A percentile compares a stretch with the other conserved stretches of the same genome.
phyloP scores from a whole-genome alignment of 2,113 vertebrate genomes.

The Guaruba guarouba region DNA sequence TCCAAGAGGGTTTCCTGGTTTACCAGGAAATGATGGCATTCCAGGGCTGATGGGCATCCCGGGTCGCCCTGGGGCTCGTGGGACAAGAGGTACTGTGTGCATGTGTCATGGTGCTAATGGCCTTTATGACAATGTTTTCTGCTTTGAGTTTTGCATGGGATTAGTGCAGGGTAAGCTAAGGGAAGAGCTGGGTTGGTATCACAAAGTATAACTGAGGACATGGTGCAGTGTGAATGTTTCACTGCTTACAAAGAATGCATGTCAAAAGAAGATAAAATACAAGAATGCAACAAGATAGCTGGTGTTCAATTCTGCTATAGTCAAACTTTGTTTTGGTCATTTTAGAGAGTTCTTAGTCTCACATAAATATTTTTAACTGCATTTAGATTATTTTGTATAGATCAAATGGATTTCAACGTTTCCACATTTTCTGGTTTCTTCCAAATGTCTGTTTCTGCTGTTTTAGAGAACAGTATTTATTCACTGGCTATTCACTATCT shows the following conservation, averaged over 20 bases:
- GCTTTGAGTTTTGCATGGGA: background rate
- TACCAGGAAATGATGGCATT: conserved; percentile 83
- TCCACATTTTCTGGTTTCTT: background rate
- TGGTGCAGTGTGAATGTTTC: background rate
- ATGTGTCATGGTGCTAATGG: background rate
- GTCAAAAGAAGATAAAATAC: background rate
- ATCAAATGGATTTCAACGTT: background rate
- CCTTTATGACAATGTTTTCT: background rate
- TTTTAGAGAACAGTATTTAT: background rate
- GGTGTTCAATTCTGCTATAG: background rate
- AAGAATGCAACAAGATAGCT: background rate
- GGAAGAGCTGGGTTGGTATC: background rate
- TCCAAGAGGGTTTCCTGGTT: conserved; percentile 84
- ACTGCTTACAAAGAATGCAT: accelerated
- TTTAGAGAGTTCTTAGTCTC: background rate
- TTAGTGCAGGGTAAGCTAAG: background rate
- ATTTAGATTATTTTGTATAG: background rate
- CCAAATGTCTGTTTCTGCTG: background rate
- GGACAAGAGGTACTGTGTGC: conserved; percentile 83
- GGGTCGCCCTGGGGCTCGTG: conserved; percentile 83
- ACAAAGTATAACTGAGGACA: background rate
- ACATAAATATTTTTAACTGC: background rate
- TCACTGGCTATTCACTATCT: background rate
- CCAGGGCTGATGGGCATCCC: conserved; percentile 81
- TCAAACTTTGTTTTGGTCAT: background rate